Evolutionary conservation across 2,888 invertebrate genomes (phyloP), one percentile per base, ranked within the genome.

Genomic region (Caenorhabditis zanzibari): DNA sequence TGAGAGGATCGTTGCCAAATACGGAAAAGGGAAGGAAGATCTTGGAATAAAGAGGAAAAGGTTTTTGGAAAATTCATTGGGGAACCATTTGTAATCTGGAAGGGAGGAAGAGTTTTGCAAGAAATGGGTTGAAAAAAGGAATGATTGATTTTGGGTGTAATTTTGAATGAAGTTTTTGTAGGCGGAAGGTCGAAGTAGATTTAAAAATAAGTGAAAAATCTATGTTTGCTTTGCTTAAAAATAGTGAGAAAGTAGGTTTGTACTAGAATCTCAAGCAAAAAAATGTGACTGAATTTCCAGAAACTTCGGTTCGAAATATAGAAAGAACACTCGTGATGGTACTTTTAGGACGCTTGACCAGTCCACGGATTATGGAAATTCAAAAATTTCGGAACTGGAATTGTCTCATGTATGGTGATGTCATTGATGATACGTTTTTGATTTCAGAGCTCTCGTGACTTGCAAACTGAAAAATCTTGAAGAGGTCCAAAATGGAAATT

Each of bases 1-100:
- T 47, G 68, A 76, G 76, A 59, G 68, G 52, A 68, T 49, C 59
- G 68, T 68, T 76, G 76, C 76, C 76, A 76, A 76, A 76, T 68
- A 76, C 76, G 76, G 76, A 76, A 76, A 49, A 28, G 44, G 54
- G 19, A 52, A 35, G 24, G 41, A 56, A 41, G 19, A 41, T 24
- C 26, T n/a, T 14, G 44, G 24, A 12, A 26, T 24, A 14, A 24
- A 44, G 16, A 2, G 22, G 22, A 22, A 12, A 59, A 41, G 16
- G 38, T 19, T 26, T 16, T 7, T 1, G 10, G 10, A 35, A 59
- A 19, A 7, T 5, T 61, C 38, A 22, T 41, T 61, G 61, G 61
- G 61, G 41, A 61, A 12, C 41, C n/a, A 61, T 61, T 61, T 61
- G 22, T 61, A 61, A 41, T 61, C 41, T 14, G 19, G 0, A 58